Base-by-base conservation (phyloP, 2,888 invertebrate genomes). In the Drosophila sordidapex region DNA sequence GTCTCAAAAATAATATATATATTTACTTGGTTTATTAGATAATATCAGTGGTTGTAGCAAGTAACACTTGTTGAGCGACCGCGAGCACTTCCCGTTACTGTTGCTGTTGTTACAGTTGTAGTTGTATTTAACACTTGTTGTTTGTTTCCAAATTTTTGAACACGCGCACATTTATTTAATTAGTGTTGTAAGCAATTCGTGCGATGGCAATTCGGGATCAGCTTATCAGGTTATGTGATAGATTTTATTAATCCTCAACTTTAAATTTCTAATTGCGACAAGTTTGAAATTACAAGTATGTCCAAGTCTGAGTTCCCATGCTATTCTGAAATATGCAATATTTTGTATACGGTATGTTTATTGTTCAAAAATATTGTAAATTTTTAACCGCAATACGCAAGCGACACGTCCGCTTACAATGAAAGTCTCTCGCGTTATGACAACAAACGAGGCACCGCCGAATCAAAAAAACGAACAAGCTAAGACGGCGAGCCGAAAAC, bases 21-120 rank as follows among this genome's bases (percentile, higher is more conserved):
- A 27, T 31, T n/a, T 60, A 29, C 83, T 90, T 83, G 75, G 78
- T 77, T 83, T 89, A 83, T 87, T 89, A 90, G 87, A 87, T 88
- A 90, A 88, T 88, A 74, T 81, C 76, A 76, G 77, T 66, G 72
- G 27, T 75, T 66, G 69, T 64, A 73, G 72, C 70, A 74, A 46
- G 46, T 15, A 46, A 74, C 81, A 87, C 90, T 87, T 88, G 90
- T 90, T 88, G 87, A 81, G 70, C 64, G 72, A 49, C 71, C 59
- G 70, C 79, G 62, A 72, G 77, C 76, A 85, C 81, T 87, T 90
- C 81, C 82, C 85, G 87, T 83, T 70, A 36, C 31, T 70, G 56
- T 60, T 52, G 52, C 51, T 68, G 29, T 62, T 72, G 62, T 66
- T 70, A 66, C 54, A 57, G 56, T 59, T 70, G 57, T 70, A 71